Percentiles rank a stretch among this genome's conserved stretches.
Evolutionary conservation across 1,140 invertebrate genomes (phyloP).

Genomic region (Halyomorpha halys): DNA sequence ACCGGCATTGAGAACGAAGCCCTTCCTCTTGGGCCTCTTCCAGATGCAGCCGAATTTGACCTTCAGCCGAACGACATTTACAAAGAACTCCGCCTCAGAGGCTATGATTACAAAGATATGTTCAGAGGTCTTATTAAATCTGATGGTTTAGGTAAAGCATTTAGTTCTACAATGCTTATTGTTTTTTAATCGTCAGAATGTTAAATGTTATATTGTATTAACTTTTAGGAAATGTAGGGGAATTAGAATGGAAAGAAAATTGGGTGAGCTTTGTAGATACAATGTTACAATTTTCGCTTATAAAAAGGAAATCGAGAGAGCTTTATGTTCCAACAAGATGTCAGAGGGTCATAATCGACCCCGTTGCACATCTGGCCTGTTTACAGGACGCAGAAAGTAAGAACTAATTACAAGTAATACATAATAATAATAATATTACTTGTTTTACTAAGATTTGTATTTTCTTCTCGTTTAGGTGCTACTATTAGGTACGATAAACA

Average conservation of each 20-base stretch:
- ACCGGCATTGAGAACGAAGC: constrained; percentile 38
- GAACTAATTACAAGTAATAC: background rate
- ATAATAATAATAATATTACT: too few species aligned
- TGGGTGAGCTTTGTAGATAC: constrained; percentile 93
- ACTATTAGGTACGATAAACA: constrained; percentile 62
- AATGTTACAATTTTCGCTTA: constrained; percentile 83
- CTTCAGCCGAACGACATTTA: constrained; percentile 73
- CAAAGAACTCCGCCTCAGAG: constrained; percentile 83
- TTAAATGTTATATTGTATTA: background rate
- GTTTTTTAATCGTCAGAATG: background rate
- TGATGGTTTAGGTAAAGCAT: constrained; percentile 48
- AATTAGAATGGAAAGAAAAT: constrained; percentile 71
- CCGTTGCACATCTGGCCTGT: constrained; percentile 43
- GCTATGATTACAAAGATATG: constrained; percentile 83
- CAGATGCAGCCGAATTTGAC: constrained; percentile 38
- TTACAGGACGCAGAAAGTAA: background rate
- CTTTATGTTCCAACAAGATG: constrained; percentile 81
- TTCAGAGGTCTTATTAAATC: constrained; percentile 70
- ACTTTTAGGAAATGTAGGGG: constrained; percentile 42
- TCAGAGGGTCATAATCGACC: constrained; percentile 71
- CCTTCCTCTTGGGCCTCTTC: constrained; percentile 33
- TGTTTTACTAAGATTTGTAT: background rate
- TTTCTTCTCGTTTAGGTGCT: constrained; percentile 33
- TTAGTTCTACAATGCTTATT: constrained; percentile 18
- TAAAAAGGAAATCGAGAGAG: constrained; percentile 61